Base-by-base conservation (phyloP, 1,140 invertebrate species). In the Octopus sinensis region DNA sequence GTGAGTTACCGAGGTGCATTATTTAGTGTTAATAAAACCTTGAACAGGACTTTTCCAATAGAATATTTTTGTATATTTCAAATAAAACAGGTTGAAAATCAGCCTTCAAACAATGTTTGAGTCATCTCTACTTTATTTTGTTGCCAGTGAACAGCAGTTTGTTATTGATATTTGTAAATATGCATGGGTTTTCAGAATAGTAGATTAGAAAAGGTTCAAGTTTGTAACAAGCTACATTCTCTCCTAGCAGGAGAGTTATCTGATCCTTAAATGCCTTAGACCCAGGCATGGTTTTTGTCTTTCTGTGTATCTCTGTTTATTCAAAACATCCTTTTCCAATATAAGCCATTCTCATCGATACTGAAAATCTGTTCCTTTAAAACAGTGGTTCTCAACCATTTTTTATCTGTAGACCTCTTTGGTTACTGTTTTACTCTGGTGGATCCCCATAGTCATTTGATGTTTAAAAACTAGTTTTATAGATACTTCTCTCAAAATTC, bases 31-130 rank as follows among this genome's bases (percentile, higher is more conserved):
- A 68, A 68, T 68, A 68, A 68, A 68, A 68, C n/a, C 62, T 68
- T 68, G 62, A 68, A 68, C n/a, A n/a, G 62, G 62, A 68, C n/a
- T 68, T 68, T 68, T 68, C n/a, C 62, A 68, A 68, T 12, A 68
- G 1, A 68, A 68, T 68, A 68, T 68, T 68, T 12, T n/a, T 68
- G 62, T 68, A 68, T n/a, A 68, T 68, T 68, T 12, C 12, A n/a
- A 68, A 3, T 68, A 68, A 68, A 68, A 68, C 62, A 68, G 62
- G 12, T 68, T 68, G 62, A 2, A 68, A 68, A 68, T n/a, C 62
- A 68, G 62, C n/a, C 62, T 68, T 68, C 62, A 68, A 68, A n/a
- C 62, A 68, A 68, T 68, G 62, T n/a, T 68, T 68, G 62, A 68
- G 62, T 68, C 62, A 68, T 68, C 62, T n/a, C 1, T 68, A n/a